phyloP scores from a whole-genome alignment of 1,140 invertebrate species.

The Copidosoma floridanum region DNA sequence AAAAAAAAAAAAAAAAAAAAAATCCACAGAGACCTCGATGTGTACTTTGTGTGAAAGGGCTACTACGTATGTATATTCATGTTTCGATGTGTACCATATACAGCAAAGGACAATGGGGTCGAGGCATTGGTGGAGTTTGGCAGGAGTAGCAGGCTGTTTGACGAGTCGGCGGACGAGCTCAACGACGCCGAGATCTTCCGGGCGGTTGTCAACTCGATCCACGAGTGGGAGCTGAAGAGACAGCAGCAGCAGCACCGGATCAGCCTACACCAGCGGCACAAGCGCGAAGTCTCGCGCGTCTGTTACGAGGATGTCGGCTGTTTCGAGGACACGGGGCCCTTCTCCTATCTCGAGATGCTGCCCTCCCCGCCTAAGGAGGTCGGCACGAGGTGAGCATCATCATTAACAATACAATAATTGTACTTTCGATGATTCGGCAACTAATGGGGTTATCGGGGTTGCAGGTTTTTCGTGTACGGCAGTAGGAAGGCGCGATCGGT shows the following conservation, averaged over 20 bases:
- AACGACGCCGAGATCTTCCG: constrained; percentile 60
- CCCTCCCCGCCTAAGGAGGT: constrained; percentile 87
- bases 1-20: no score
- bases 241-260: constrained; percentile 35
- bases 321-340: constrained; percentile 87
- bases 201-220: constrained; percentile 61
- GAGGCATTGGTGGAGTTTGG: constrained; percentile 41
- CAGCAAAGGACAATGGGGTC: no score
- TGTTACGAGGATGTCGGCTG: constrained; percentile 93
- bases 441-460: no score
- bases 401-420: no score
- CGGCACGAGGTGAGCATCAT: constrained; percentile 70
- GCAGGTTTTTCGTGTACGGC: constrained; percentile 52
- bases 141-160: constrained; percentile 48
- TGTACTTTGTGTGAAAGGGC: no score
- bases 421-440: no score
- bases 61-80: no score
- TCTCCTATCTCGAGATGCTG: constrained; percentile 86
- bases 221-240: constrained; percentile 53
- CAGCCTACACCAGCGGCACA: constrained; percentile 37
- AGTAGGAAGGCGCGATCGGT: constrained; percentile 52
- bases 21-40: no score
- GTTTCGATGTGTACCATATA: no score
- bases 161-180: constrained; percentile 58
- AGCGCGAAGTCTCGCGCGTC: constrained; percentile 70